phyloP scores from a whole-genome alignment of 2,888 invertebrate genomes.

The Tetrapedia diversipes region DNA sequence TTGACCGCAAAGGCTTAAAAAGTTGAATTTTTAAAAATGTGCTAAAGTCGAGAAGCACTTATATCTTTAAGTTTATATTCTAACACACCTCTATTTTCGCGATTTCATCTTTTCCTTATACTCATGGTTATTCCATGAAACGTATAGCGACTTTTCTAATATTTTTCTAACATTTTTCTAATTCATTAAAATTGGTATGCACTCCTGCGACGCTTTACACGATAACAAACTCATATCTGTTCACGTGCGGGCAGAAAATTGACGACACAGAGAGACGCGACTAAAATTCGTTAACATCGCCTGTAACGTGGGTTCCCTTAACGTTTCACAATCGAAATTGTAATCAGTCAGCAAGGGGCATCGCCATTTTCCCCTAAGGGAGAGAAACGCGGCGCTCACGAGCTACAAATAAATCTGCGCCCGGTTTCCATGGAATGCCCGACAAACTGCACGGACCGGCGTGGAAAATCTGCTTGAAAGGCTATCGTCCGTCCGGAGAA shows the following conservation, averaged over 20 bases:
- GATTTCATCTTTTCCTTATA: too few relatives aligned
- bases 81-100: too few relatives aligned
- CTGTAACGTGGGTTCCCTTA: too few relatives aligned
- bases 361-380: background rate
- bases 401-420: slow-evolving; percentile 14
- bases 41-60: too few relatives aligned
- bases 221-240: background rate
- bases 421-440: background rate
- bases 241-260: background rate
- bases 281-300: background rate
- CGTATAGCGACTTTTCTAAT: too few relatives aligned
- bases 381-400: background rate
- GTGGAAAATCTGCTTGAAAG: slow-evolving; percentile 13
- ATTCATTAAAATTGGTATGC: too few relatives aligned
- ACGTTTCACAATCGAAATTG: background rate
- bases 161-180: too few relatives aligned
- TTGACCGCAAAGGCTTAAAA: too few relatives aligned
- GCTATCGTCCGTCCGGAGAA: slow-evolving; percentile 10
- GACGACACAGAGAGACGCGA: background rate
- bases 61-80: too few relatives aligned
- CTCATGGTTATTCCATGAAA: too few relatives aligned
- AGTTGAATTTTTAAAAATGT: too few relatives aligned
- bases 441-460: background rate
- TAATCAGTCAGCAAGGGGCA: background rate
- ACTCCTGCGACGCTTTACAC: too few relatives aligned